Percentiles rank a stretch among this genome's conserved stretches.
phyloP scores from a whole-genome alignment of 2,113 vertebrate genomes.

The Sylvilagus bachmani region DNA sequence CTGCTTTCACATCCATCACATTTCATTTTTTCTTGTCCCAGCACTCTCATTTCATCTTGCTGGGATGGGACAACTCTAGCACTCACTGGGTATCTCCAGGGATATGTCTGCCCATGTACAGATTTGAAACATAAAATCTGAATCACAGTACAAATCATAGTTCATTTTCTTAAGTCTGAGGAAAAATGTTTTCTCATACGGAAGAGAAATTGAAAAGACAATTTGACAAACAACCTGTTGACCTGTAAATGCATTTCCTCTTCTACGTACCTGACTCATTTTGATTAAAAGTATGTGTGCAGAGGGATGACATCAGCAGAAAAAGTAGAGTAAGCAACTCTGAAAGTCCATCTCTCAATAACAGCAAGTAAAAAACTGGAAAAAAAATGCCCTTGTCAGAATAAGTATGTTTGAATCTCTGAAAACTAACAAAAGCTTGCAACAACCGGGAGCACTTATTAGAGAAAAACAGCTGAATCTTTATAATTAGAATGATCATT shows the following conservation, averaged over 20 bases:
- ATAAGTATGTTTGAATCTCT: slow-evolving; percentile 34
- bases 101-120: background rate
- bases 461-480: slow-evolving; percentile 46
- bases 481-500: slow-evolving; percentile 9
- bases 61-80: background rate
- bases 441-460: slow-evolving; percentile 1
- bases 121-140: background rate
- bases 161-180: slow-evolving; percentile 39
- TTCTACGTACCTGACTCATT: background rate
- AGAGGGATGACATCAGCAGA: background rate
- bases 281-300: background rate
- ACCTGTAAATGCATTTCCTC: slow-evolving; percentile 23
- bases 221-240: slow-evolving; percentile 38
- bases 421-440: slow-evolving; percentile 59
- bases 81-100: background rate
- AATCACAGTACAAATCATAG: background rate
- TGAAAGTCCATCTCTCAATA: background rate
- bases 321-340: background rate
- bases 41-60: background rate
- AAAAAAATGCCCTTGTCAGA: background rate
- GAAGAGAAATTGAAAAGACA: slow-evolving; percentile 18
- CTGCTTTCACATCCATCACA: background rate
- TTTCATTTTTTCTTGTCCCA: slow-evolving; percentile 5
- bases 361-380: slow-evolving; percentile 4
- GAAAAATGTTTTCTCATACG: slow-evolving; percentile 7